Conservation (phyloP, 2,888 invertebrate genomes). For the Dolomedes plantarius region DNA sequence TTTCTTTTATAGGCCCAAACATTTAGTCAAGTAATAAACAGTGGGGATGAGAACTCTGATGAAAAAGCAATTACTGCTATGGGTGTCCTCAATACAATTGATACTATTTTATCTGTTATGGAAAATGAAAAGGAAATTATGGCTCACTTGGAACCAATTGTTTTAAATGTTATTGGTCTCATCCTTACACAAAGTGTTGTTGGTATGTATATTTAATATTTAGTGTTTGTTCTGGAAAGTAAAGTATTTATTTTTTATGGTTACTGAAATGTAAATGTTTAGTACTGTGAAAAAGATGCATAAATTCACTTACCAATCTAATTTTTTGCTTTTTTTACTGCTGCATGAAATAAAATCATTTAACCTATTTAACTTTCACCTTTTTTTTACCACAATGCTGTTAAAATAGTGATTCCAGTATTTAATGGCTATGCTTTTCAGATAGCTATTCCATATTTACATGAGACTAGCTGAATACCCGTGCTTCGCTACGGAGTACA, state of each 20-base stretch:
- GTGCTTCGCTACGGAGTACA: no score
- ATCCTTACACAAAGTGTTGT: slow-evolving; percentile 85
- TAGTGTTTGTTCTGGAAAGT: no score
- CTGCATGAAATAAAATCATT: no score
- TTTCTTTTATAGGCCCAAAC: slow-evolving; percentile 69
- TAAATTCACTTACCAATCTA: background rate
- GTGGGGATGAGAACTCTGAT: slow-evolving; percentile 81
- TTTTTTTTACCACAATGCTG: no score
- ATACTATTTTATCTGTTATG: slow-evolving; percentile 95
- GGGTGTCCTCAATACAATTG: slow-evolving; percentile 96
- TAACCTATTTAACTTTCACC: no score
- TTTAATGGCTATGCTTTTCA: no score
- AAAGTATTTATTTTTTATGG: no score
- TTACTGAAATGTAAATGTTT: no score
- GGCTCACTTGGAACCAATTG: slow-evolving; percentile 91
- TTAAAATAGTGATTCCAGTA: no score
- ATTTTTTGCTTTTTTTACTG: no score
- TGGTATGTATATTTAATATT: slow-evolving; percentile 79
- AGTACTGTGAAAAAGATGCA: background rate
- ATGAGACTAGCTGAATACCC: no score
- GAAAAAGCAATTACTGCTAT: slow-evolving; percentile 98
- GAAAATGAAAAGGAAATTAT: slow-evolving; percentile 86
- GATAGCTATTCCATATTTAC: no score
- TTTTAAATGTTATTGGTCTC: slow-evolving; percentile 87
- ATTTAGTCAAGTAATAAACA: slow-evolving; percentile 72